phyloP scores from a whole-genome alignment of 2,888 invertebrate genomes.

The Phengaris arion region DNA sequence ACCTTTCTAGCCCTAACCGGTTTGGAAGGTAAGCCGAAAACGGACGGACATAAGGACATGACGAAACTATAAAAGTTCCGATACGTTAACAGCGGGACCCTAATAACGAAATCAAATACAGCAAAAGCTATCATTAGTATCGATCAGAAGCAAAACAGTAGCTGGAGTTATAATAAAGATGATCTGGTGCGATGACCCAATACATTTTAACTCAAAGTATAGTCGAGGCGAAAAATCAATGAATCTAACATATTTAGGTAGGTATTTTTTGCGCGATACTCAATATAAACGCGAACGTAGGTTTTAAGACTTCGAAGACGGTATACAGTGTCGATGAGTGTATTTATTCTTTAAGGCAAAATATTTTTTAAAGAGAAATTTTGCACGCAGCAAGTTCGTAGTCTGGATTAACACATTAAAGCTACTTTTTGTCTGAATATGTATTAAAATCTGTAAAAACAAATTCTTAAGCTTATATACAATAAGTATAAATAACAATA shows the following conservation, averaged over 20 bases:
- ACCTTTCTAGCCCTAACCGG: too few relatives aligned
- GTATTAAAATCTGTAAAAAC: not conserved
- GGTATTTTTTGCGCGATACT: not conserved
- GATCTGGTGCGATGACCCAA: conserved; percentile 23
- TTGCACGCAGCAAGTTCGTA: not conserved
- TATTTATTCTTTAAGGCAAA: too few relatives aligned
- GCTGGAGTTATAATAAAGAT: conserved; percentile 11
- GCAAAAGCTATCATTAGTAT: conserved; percentile 11
- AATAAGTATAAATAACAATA: not conserved
- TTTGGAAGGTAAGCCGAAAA: too few relatives aligned
- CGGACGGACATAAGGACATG: too few relatives aligned
- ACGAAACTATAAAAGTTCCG: too few relatives aligned
- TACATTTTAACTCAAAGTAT: conserved; percentile 4
- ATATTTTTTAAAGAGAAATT: too few relatives aligned
- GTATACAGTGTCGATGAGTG: too few relatives aligned
- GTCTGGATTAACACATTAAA: not conserved
- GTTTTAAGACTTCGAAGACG: too few relatives aligned
- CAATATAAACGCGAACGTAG: not conserved
- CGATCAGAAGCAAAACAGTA: conserved; percentile 18
- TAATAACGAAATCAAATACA: not conserved
- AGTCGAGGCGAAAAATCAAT: not conserved
- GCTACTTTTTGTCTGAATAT: too few relatives aligned
- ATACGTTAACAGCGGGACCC: too few relatives aligned
- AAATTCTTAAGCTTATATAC: not conserved
- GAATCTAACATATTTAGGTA: not conserved